Conservation (phyloP, 2,888 invertebrate genomes). For the Lymantria monacha region DNA sequence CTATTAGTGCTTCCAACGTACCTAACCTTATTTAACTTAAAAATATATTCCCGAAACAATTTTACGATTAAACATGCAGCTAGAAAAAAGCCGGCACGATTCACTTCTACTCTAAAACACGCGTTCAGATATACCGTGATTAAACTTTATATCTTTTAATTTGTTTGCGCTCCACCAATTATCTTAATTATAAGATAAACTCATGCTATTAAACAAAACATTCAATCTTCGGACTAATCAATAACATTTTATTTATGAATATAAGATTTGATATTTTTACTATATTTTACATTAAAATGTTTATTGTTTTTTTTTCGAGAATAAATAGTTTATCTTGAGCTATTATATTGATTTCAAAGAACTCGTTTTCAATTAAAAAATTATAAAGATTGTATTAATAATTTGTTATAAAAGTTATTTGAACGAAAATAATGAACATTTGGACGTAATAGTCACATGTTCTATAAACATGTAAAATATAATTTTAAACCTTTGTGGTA, state of each 20-base stretch:
- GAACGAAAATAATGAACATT: no score
- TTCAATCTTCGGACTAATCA: slow-evolving; percentile 12
- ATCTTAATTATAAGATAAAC: slow-evolving; percentile 32
- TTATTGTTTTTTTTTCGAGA: slow-evolving; percentile 12
- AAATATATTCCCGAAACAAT: no score
- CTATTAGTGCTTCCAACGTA: no score
- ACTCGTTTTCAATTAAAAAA: slow-evolving; percentile 15
- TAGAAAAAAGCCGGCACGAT: slow-evolving; percentile 8
- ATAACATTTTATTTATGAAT: slow-evolving; percentile 6
- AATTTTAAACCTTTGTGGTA: no score
- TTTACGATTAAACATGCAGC: no score
- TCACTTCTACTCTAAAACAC: slow-evolving; percentile 30
- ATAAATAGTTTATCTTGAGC: slow-evolving; percentile 5
- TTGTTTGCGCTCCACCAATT: slow-evolving; percentile 39
- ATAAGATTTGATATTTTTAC: slow-evolving; percentile 10
- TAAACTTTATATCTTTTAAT: slow-evolving; percentile 41
- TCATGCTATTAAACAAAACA: slow-evolving; percentile 24
- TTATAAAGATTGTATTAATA: slow-evolving; percentile 6
- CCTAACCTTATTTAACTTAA: no score
- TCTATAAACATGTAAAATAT: no score
- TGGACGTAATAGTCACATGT: not conserved
- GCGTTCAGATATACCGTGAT: slow-evolving; percentile 29
- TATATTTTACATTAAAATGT: slow-evolving; percentile 8
- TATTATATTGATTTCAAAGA: slow-evolving; percentile 5
- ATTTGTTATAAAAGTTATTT: slow-evolving; percentile 2